Base-by-base conservation (phyloP, 2,113 vertebrate genomes). In the Pterocles gutturalis region DNA sequence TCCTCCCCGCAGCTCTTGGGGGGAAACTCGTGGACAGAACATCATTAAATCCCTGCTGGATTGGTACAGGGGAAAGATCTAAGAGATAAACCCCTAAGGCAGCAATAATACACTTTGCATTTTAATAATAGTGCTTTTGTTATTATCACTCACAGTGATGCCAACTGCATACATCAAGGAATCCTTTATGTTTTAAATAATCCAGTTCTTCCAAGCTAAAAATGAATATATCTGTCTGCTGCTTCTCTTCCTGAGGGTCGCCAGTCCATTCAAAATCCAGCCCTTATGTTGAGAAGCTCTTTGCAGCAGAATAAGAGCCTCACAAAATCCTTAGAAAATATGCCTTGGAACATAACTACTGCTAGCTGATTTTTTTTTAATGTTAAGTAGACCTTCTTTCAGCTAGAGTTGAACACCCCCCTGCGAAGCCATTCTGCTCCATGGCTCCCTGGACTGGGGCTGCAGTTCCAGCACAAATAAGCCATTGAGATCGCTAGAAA, bases 151-250 rank as follows among this genome's bases (percentile, higher is more conserved):
- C 38, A 29, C 25, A 34, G 53, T 24, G 79, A 82, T 60, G 72
- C 62, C 66, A 83, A 31, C 58, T 0, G 1, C 70, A 73, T 66
- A 46, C 49, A 95, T 85, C 81, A 94, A 82, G 71, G 58, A 90
- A 83, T 57, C 70, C 20, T 96, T 97, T 93, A 54, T 96, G 78
- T 41, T 94, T 95, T 80, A 90, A 85, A 94, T 86, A 97, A 96
- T 96, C 93, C 92, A 90, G 84, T 85, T 54, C 71, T 90, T 91
- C 84, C 36, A 61, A 94, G 53, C 48, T 90, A 71, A 79, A 92
- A 91, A 76, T 53, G 28, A 94, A 43, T 54, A 6, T 53, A 46
- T 58, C 80, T 84, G 3, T 76, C 70, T 83, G 57, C 66, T 87
- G 26, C 48, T 57, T 91, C 49, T 84, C 87, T 85, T 85, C 65